Evolutionary conservation across 2,113 vertebrate genomes (phyloP).

Genomic region (Zingel zingel): DNA sequence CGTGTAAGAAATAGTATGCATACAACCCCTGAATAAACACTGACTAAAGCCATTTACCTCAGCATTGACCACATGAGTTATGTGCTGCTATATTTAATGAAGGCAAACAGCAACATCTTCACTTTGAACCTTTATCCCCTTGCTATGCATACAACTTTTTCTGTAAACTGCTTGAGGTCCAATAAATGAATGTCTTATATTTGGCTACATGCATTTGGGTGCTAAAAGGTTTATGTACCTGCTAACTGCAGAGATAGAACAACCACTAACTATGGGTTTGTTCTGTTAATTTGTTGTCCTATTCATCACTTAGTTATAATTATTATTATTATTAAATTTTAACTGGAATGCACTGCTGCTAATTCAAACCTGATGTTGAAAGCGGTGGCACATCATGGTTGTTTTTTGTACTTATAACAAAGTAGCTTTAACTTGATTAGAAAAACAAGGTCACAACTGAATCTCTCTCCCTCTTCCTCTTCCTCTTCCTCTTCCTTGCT

Average conservation of each 20-base stretch:
- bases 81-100: slow-evolving; percentile 32
- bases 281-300: slow-evolving; percentile 27
- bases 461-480: neutral
- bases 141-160: neutral
- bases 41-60: slow-evolving; percentile 11
- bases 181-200: neutral
- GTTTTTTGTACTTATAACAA: neutral
- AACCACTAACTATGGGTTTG: neutral
- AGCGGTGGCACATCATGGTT: neutral
- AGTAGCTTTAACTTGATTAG: slow-evolving; percentile 5
- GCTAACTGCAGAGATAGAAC: neutral
- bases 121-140: neutral
- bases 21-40: neutral
- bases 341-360: neutral
- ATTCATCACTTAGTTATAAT: neutral
- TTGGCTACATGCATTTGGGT: neutral
- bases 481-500: neutral
- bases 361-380: slow-evolving; percentile 14
- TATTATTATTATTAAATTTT: slow-evolving; percentile 9
- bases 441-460: neutral
- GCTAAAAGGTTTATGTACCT: slow-evolving; percentile 8
- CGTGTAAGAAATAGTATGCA: slow-evolving; percentile 12
- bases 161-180: neutral
- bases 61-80: neutral
- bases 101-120: neutral